phyloP scores from a whole-genome alignment of 1,140 invertebrate genomes.

The Mamestra configurata region DNA sequence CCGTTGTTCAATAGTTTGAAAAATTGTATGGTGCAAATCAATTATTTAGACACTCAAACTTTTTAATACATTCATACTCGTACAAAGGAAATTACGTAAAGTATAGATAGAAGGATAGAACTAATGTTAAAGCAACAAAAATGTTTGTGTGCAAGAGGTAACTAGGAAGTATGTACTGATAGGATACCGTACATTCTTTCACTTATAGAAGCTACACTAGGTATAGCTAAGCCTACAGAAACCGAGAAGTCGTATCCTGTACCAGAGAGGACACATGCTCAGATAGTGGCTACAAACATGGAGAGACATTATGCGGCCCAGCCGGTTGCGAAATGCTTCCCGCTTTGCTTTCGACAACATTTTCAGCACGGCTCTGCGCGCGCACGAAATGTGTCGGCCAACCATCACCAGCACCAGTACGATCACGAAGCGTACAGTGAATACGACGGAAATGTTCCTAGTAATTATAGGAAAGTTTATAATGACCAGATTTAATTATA shows the following conservation, averaged over 20 bases:
- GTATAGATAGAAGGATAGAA: no score
- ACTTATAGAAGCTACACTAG: no score
- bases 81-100: no score
- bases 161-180: no score
- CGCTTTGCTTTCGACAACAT: conserved; percentile 60
- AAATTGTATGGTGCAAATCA: not conserved
- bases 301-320: conserved; percentile 66
- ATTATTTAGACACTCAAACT: not conserved
- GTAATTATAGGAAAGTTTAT: conserved; percentile 22
- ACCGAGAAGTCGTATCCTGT: not conserved
- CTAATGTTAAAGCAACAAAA: no score
- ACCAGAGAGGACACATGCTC: conserved; percentile 7
- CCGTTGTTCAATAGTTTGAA: not conserved
- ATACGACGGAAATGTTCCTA: conserved; percentile 4
- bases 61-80: no score
- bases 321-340: conserved; percentile 73
- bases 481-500: not conserved
- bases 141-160: no score
- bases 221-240: not conserved
- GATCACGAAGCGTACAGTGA: conserved; percentile 10
- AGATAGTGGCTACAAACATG: conserved; percentile 61
- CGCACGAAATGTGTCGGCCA: conserved; percentile 9
- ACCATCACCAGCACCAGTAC: not conserved
- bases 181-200: no score
- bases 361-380: conserved; percentile 50